A percentile compares a stretch with the other conserved stretches of the same genome.
Evolutionary conservation across 2,113 vertebrate species (phyloP).

Genomic region (Labeo rohita): DNA sequence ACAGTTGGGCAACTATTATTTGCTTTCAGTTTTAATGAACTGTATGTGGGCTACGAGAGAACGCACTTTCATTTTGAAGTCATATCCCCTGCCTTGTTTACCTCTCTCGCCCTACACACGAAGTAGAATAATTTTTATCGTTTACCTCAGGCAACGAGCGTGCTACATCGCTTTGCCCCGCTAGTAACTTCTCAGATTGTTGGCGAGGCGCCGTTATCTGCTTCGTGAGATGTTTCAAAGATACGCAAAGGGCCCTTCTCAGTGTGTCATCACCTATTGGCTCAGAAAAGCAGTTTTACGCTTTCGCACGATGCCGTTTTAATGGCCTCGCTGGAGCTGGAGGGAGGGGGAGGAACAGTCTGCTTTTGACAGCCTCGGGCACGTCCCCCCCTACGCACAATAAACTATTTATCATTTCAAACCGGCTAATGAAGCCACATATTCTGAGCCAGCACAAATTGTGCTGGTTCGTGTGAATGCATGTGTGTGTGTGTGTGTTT

Average conservation of each 20-base stretch:
- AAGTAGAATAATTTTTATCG: not conserved
- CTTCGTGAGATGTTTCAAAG: slow-evolving; percentile 23
- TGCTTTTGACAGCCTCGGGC: slow-evolving; percentile 28
- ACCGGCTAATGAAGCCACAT: slow-evolving; percentile 47
- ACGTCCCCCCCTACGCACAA: not conserved
- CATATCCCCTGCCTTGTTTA: slow-evolving; percentile 29
- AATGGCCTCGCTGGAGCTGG: slow-evolving; percentile 22
- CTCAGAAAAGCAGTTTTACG: slow-evolving; percentile 36
- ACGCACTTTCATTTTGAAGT: not conserved
- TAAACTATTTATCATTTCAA: slow-evolving; percentile 51
- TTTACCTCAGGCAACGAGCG: not conserved
- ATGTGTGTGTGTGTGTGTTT: not conserved
- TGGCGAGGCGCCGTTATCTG: not conserved
- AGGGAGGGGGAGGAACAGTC: not conserved
- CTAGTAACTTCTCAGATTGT: not conserved
- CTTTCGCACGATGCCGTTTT: slow-evolving; percentile 14
- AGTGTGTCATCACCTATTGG: slow-evolving; percentile 30
- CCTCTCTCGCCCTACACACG: not conserved
- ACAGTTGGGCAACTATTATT: not conserved
- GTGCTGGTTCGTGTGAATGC: slow-evolving; percentile 14
- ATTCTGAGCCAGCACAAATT: slow-evolving; percentile 34
- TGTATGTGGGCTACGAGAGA: not conserved
- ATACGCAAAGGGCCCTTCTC: not conserved
- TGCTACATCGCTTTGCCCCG: not conserved
- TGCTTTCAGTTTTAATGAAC: not conserved